Evolutionary conservation across 1,140 invertebrate genomes (phyloP).

Genomic region (Diabrotica undecimpunctata): DNA sequence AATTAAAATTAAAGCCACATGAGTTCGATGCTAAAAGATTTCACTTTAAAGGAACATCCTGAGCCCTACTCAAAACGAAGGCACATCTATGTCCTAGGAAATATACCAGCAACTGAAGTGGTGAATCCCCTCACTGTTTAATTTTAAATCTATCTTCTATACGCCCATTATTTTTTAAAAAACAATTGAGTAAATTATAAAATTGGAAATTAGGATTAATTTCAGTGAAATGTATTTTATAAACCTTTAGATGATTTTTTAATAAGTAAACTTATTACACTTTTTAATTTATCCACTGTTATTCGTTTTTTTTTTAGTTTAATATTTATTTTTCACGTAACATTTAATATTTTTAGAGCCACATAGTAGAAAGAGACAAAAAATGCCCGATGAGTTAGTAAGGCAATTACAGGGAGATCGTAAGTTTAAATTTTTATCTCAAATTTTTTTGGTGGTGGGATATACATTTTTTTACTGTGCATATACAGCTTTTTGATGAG

Average conservation of each 20-base stretch:
- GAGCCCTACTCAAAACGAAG: too few species aligned
- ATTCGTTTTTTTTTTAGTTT: slow-evolving; percentile 21
- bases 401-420: slow-evolving; percentile 43
- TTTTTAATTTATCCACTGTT: not conserved
- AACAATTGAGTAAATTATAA: too few species aligned
- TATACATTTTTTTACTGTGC: slow-evolving; percentile 4
- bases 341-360: slow-evolving; percentile 48
- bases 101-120: too few species aligned
- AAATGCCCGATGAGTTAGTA: slow-evolving; percentile 49
- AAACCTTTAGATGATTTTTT: not conserved
- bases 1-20: too few species aligned
- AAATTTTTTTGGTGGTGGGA: slow-evolving; percentile 34
- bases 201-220: too few species aligned
- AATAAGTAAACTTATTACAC: not conserved
- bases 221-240: too few species aligned
- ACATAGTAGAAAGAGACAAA: slow-evolving; percentile 55
- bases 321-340: slow-evolving; percentile 42
- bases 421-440: slow-evolving; percentile 51
- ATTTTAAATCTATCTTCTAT: too few species aligned
- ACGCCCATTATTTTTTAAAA: too few species aligned
- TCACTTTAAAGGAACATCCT: too few species aligned
- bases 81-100: too few species aligned
- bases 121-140: too few species aligned
- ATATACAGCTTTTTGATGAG: not conserved
- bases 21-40: too few species aligned